phyloP scores from a whole-genome alignment of 2,888 invertebrate genomes.

The Dasypolia templi region DNA sequence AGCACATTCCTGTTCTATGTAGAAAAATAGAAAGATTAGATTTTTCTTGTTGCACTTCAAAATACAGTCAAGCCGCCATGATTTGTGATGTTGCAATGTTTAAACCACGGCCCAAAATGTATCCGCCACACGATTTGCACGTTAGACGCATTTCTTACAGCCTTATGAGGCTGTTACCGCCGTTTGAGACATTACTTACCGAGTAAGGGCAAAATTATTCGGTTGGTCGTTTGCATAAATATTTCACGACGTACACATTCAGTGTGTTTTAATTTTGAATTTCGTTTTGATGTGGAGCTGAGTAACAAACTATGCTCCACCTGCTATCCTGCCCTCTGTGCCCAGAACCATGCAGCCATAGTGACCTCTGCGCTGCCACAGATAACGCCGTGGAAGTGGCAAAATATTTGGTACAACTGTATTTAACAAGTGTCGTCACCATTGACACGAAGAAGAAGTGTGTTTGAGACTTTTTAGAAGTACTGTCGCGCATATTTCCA shows the following conservation, averaged over 20 bases:
- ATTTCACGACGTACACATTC: conserved; percentile 39
- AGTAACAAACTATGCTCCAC: too few species aligned
- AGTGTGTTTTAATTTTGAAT: conserved; percentile 16
- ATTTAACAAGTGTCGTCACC: too few species aligned
- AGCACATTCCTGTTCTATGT: background rate
- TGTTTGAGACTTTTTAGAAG: conserved; percentile 23
- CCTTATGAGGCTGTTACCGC: conserved; percentile 42
- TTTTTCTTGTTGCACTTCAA: background rate
- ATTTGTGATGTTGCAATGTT: conserved; percentile 24
- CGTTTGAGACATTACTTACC: conserved; percentile 52
- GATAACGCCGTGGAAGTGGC: too few species aligned
- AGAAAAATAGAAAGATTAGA: conserved; percentile 27
- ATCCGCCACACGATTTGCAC: conserved; percentile 41
- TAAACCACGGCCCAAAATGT: conserved; percentile 36
- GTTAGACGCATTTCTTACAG: conserved; percentile 41
- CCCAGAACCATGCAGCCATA: too few species aligned
- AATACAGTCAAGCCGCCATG: background rate
- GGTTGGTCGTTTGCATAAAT: conserved; percentile 45
- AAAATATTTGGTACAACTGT: too few species aligned
- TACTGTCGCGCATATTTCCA: conserved; percentile 7
- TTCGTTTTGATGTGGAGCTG: too few species aligned
- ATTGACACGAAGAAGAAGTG: too few species aligned
- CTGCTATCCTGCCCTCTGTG: too few species aligned
- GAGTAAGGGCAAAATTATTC: conserved; percentile 46
- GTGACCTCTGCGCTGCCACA: too few species aligned